These are phyloP conservation scores for Leiothrix lutea DNA, from an alignment of 2,113 vertebrate genomes.

Conservation along the genomic window DNA sequence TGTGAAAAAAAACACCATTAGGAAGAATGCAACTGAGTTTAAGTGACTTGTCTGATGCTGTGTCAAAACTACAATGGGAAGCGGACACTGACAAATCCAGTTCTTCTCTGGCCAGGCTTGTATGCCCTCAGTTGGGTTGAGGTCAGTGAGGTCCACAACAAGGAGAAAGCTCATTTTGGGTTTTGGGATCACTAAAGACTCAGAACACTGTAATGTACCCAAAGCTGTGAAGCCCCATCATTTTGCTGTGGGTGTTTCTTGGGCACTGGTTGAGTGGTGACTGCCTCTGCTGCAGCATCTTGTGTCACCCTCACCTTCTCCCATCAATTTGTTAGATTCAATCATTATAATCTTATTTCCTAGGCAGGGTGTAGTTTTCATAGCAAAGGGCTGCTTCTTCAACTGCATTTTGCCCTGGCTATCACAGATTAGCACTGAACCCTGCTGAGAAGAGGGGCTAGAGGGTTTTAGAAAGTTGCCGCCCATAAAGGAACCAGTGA, in stretches of 20 bases:
- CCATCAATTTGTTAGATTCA: not conserved
- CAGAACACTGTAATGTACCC: not conserved
- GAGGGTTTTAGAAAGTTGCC: not conserved
- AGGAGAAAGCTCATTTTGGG: not conserved
- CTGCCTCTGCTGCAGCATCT: not conserved
- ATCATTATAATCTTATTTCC: not conserved
- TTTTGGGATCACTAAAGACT: not conserved
- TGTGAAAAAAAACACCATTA: not conserved
- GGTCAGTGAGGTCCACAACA: not conserved
- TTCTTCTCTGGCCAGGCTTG: not conserved
- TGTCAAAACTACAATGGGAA: not conserved
- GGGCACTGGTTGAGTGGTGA: not conserved
- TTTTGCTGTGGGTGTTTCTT: not conserved
- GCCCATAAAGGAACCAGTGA: not conserved
- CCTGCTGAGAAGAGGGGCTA: not conserved
- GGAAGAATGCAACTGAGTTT: not conserved
- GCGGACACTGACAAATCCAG: accelerated
- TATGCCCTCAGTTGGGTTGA: not conserved
- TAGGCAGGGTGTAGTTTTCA: not conserved
- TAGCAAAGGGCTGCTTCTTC: not conserved
- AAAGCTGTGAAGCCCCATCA: not conserved
- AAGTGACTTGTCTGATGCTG: not conserved
- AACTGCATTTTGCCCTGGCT: not conserved
- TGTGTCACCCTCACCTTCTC: not conserved
- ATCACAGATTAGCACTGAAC: not conserved